Conservation (phyloP, 2,888 invertebrate genomes). For the Nebria salina region DNA sequence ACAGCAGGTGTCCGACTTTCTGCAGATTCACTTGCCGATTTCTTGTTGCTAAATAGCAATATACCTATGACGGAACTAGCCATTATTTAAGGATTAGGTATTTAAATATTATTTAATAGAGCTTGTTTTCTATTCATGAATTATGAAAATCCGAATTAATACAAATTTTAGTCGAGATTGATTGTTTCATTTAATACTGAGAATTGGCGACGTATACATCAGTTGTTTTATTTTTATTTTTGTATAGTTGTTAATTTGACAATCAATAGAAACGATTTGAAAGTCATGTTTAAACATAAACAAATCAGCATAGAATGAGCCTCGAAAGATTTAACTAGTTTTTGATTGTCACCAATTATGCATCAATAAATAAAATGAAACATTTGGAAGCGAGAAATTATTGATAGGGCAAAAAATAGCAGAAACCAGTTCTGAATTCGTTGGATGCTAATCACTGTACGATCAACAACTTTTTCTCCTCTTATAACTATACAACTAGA, state of each 20-base stretch:
- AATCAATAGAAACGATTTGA: neutral
- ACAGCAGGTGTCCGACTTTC: neutral
- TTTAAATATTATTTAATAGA: no score
- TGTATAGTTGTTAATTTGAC: neutral
- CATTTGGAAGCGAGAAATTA: neutral
- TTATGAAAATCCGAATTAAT: no score
- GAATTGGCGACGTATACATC: no score
- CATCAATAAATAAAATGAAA: neutral
- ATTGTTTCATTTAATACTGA: no score
- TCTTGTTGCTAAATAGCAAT: neutral
- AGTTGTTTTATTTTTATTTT: no score
- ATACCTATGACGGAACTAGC: no score
- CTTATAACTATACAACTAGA: neutral
- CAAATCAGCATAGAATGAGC: neutral
- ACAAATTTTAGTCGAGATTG: no score
- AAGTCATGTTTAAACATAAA: neutral
- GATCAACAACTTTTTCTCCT: slow-evolving; percentile 23
- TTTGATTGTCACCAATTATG: slow-evolving; percentile 18
- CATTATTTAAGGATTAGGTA: no score
- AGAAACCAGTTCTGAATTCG: neutral
- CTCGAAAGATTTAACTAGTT: neutral
- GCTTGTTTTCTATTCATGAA: no score
- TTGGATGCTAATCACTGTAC: neutral
- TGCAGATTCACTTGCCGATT: neutral
- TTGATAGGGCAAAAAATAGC: neutral